Base-by-base conservation (phyloP, 2,113 vertebrate species). In the Tor tambroides region DNA sequence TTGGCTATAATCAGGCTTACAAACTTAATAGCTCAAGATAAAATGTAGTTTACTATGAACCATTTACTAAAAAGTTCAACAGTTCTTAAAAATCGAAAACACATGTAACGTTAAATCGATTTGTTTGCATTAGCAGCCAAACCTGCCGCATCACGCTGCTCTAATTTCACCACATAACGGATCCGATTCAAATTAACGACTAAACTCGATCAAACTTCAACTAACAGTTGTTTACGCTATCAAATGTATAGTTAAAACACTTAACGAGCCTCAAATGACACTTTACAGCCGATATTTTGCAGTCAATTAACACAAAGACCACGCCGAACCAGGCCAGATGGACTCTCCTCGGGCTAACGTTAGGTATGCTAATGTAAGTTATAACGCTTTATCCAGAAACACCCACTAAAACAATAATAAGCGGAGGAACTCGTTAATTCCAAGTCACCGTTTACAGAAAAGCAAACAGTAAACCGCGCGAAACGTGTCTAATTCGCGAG, bases 81-180 rank as follows among this genome's bases (percentile, higher is more conserved):
- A 11, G 17, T 0, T 10, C 32, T 35, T 71, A 10, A 8, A 10
- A 21, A 35, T 8, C 7, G 17, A 35, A 1, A 72, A 69, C 6
- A 5, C 21, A 12, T 32, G 30, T 63, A 83, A 77, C 8, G 0
- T 9, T 12, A 3, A 46, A 85, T 56, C 8, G 17, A 26, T 26
- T 21, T 71, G 19, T 38, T 72, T 69, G 56, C 65, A 79, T 10
- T 17, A n/a, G 6, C 59, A 63, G 14, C 32, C 14, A 80, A 88
- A 79, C 80, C 67, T 89, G 89, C 89, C 81, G 88, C 89, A 89
- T 92, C 86, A 89, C 82, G 90, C 71, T 82, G 28, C 83, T 85
- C 54, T 30, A 32, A 59, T 38, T 87, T 30, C 80, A 87, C 72
- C 26, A 56, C 80, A 46, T 23, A 67, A n/a, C n/a, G 79, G n/a